Percentiles rank a stretch among this genome's conserved stretches.
Evolutionary conservation across 2,797 vertebrate species (phyloP).

Genomic region (Myiotriccus ornatus): DNA sequence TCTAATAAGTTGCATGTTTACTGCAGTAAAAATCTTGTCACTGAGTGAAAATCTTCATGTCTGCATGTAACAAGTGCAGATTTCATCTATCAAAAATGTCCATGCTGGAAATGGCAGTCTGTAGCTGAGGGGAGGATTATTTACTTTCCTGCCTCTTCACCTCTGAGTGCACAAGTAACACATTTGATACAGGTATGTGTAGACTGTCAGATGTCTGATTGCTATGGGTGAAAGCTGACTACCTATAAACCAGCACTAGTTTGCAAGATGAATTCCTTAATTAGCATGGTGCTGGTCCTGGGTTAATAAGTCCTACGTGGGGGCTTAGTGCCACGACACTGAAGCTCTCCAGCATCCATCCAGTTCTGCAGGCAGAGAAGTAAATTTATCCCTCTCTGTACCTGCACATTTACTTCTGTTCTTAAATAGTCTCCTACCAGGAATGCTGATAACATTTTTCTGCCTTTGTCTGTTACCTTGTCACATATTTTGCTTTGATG

Average conservation of each 20-base stretch:
- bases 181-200: background rate
- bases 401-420: background rate
- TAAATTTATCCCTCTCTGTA: background rate
- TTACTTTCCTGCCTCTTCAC: background rate
- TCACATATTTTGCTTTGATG: background rate
- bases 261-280: background rate
- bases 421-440: background rate
- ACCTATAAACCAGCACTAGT: background rate
- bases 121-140: background rate
- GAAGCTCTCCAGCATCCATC: background rate
- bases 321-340: rapidly evolving
- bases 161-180: background rate
- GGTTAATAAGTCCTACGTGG: background rate
- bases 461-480: background rate
- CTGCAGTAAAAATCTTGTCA: background rate
- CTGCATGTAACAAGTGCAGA: background rate
- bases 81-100: background rate
- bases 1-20: background rate
- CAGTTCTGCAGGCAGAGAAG: background rate
- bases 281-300: background rate
- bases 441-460: background rate
- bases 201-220: background rate
- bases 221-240: background rate
- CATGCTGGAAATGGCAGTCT: background rate
- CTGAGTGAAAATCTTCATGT: background rate